Conservation (phyloP, 2,113 vertebrate genomes). For the Myrmecophaga tridactyla region DNA sequence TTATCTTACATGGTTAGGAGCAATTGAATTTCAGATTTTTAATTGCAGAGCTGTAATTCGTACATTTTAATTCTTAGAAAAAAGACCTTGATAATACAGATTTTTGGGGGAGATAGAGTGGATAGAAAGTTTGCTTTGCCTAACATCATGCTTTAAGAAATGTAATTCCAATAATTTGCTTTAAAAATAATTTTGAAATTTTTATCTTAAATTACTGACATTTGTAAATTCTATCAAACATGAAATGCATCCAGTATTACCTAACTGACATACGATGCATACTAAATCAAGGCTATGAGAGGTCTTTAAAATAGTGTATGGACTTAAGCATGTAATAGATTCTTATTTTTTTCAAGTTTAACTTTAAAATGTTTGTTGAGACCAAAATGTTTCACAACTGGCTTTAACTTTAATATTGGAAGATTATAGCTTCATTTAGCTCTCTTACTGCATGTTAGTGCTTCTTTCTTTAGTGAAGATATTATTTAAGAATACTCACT, state of each 20-base stretch:
- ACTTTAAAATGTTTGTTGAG: conserved; percentile 25
- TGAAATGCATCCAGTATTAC: background rate
- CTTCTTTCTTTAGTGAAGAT: background rate
- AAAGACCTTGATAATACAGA: background rate
- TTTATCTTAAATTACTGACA: conserved; percentile 30
- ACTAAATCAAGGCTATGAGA: background rate
- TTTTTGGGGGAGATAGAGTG: background rate
- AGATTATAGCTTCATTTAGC: background rate
- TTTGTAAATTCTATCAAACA: conserved; percentile 21
- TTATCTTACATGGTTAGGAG: conserved; percentile 1
- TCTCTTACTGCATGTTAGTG: background rate
- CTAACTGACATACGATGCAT: background rate
- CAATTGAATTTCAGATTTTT: conserved; percentile 59
- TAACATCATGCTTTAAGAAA: conserved; percentile 9
- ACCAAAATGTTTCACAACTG: conserved; percentile 20
- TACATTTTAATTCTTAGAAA: background rate
- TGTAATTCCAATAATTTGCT: conserved; percentile 17
- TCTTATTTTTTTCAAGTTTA: background rate
- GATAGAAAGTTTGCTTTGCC: background rate
- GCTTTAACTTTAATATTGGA: conserved; percentile 15
- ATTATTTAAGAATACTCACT: conserved; percentile 18
- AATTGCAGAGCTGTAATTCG: background rate
- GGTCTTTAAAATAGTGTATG: background rate
- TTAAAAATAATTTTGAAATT: background rate
- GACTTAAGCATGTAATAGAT: conserved; percentile 5